These are phyloP conservation scores for Diadophis punctatus DNA, from an alignment of 2,113 vertebrate species.

Conservation along the genomic window DNA sequence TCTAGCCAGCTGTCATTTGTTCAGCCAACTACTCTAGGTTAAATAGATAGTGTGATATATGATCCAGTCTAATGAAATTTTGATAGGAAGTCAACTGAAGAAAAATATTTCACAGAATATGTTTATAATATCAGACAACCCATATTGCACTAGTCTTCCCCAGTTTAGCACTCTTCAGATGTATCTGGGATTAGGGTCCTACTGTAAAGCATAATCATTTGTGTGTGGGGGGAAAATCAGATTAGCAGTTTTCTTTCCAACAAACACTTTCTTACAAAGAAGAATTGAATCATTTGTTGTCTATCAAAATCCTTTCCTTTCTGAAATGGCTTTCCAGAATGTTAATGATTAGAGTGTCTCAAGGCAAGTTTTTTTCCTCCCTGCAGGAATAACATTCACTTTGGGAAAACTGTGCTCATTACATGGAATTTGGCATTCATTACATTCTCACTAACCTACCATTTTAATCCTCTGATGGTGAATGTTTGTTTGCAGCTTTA, in stretches of 20 bases:
- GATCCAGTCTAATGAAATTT: neutral
- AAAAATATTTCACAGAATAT: neutral
- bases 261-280: conserved; percentile 36
- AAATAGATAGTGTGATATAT: neutral
- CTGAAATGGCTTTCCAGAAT: conserved; percentile 24
- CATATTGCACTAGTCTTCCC: neutral
- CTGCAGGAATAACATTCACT: conserved; percentile 32
- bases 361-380: conserved; percentile 39
- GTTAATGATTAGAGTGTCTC: conserved; percentile 60
- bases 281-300: neutral
- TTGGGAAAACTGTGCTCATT: conserved; percentile 47
- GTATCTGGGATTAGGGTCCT: neutral
- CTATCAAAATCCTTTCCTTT: conserved; percentile 27
- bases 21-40: neutral
- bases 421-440: conserved; percentile 63
- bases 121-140: neutral
- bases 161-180: neutral
- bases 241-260: neutral
- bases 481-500: conserved; percentile 54
- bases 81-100: neutral
- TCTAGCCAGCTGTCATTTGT: neutral
- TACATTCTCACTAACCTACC: conserved; percentile 51
- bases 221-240: neutral
- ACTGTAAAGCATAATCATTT: neutral
- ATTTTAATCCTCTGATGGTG: conserved; percentile 55